A percentile compares a stretch with the other conserved stretches of the same genome.
phyloP scores from a whole-genome alignment of 2,888 invertebrate genomes.

The Epistrophe grossulariae region DNA sequence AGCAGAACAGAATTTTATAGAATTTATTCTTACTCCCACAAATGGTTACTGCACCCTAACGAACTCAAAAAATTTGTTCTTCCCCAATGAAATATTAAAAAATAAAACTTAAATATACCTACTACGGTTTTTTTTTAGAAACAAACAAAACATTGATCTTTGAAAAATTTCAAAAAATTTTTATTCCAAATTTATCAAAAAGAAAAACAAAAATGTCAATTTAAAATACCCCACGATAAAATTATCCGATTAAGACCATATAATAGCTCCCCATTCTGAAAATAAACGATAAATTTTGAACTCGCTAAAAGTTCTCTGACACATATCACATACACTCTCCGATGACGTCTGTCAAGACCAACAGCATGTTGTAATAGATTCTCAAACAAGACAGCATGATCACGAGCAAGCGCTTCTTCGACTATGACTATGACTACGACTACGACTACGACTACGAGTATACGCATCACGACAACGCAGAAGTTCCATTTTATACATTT shows the following conservation, averaged over 20 bases:
- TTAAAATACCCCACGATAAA: not conserved
- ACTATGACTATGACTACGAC: not conserved
- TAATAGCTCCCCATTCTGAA: constrained; percentile 29
- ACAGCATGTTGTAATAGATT: constrained; percentile 68
- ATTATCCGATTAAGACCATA: not conserved
- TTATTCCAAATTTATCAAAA: not conserved
- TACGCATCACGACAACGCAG: constrained; percentile 16
- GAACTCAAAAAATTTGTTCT: too few relatives aligned
- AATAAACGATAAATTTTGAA: constrained; percentile 56
- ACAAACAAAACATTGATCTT: not conserved
- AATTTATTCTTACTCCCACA: too few relatives aligned
- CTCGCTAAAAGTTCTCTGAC: constrained; percentile 64
- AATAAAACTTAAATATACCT: too few relatives aligned
- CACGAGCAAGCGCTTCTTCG: constrained; percentile 7
- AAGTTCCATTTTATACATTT: constrained; percentile 1
- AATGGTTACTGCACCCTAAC: too few relatives aligned
- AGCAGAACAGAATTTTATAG: too few relatives aligned
- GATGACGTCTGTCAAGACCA: constrained; percentile 71
- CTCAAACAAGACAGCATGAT: constrained; percentile 53
- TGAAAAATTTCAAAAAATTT: not conserved
- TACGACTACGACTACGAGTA: not conserved
- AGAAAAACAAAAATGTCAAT: not conserved
- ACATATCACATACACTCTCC: constrained; percentile 71
- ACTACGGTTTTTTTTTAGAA: not conserved
- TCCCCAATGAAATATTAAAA: too few relatives aligned